Conservation (phyloP, 2,113 vertebrate genomes). For the Ginglymostoma cirratum region DNA sequence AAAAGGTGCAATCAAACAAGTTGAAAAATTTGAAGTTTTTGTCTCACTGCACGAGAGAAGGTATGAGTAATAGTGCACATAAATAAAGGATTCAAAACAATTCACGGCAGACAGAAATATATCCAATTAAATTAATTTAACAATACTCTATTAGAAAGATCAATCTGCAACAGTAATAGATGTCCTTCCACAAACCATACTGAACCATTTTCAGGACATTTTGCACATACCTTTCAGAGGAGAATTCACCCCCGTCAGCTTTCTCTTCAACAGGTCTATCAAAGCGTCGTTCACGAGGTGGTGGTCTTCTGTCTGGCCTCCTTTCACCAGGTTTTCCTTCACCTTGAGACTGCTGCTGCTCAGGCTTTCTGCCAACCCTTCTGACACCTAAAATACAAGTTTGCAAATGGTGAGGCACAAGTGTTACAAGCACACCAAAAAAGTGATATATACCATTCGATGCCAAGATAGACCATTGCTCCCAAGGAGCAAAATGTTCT, state of each 20-base stretch:
- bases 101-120: neutral
- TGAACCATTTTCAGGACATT: neutral
- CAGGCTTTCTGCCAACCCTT: constrained; percentile 85
- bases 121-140: neutral
- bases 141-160: neutral
- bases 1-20: neutral
- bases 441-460: neutral
- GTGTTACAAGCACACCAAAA: neutral
- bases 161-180: neutral
- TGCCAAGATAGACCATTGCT: neutral
- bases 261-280: constrained; percentile 87
- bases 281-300: constrained; percentile 84
- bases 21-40: neutral
- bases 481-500: neutral
- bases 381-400: constrained; percentile 70
- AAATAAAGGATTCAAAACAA: neutral
- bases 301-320: constrained; percentile 75
- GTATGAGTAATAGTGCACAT: neutral
- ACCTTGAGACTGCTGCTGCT: constrained; percentile 66
- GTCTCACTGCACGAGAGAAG: neutral
- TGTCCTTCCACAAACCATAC: neutral
- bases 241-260: constrained; percentile 88
- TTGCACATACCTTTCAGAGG: constrained; percentile 79
- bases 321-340: constrained; percentile 86
- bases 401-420: neutral